phyloP scores from a whole-genome alignment of 1,140 invertebrate genomes.

The Ectropis grisescens region DNA sequence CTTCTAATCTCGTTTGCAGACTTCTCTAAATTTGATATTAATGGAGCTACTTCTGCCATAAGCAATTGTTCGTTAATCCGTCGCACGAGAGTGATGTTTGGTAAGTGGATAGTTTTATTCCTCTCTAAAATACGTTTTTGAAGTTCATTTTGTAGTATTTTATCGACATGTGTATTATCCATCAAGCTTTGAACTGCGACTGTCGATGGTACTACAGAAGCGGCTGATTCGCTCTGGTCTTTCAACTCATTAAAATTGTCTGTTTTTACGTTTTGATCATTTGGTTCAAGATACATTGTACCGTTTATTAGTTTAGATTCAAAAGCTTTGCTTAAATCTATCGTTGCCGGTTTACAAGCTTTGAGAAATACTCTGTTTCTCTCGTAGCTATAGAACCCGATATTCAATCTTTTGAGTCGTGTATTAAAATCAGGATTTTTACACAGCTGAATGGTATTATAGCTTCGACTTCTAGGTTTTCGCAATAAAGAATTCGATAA shows the following conservation, averaged over 20 bases:
- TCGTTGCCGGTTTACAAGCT: slow-evolving; percentile 40
- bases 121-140: slow-evolving; percentile 14
- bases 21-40: slow-evolving; percentile 1
- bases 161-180: slow-evolving; percentile 10
- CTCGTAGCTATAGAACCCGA: slow-evolving; percentile 34
- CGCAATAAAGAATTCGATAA: slow-evolving; percentile 35
- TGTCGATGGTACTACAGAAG: slow-evolving; percentile 17
- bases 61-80: slow-evolving; percentile 32
- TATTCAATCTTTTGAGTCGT: slow-evolving; percentile 37
- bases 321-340: slow-evolving; percentile 47
- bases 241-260: not conserved
- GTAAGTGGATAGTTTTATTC: slow-evolving; percentile 32
- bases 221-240: too few relatives aligned
- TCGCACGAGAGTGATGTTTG: slow-evolving; percentile 29
- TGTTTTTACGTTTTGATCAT: slow-evolving; percentile 2
- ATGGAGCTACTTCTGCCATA: slow-evolving; percentile 32
- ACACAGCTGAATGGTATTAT: slow-evolving; percentile 47
- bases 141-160: slow-evolving; percentile 5
- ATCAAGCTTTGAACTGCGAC: slow-evolving; percentile 25
- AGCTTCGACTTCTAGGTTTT: slow-evolving; percentile 39
- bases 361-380: slow-evolving; percentile 38
- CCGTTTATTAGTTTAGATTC: slow-evolving; percentile 39
- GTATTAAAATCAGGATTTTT: slow-evolving; percentile 64
- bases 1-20: not conserved
- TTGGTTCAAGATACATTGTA: slow-evolving; percentile 26